Evolutionary conservation across 2,888 invertebrate species (phyloP).

Genomic region (Dorcus parallelipipedus): DNA sequence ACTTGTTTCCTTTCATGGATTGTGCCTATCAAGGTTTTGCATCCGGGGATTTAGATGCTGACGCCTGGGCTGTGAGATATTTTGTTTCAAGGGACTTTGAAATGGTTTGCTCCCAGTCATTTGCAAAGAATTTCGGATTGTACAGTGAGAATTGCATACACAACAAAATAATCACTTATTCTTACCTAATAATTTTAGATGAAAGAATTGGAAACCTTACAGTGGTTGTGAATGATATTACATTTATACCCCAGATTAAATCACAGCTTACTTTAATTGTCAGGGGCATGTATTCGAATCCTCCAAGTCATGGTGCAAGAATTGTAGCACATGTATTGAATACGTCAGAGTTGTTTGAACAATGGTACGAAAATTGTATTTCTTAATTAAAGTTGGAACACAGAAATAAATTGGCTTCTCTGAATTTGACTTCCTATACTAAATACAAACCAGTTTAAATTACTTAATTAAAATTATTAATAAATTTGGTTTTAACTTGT

Average conservation of each 20-base stretch:
- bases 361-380: background rate
- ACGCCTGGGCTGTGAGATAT: constrained; percentile 89
- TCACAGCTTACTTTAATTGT: constrained; percentile 88
- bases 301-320: constrained; percentile 92
- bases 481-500: background rate
- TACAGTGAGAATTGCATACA: constrained; percentile 61
- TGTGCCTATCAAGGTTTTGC: constrained; percentile 97
- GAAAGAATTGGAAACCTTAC: constrained; percentile 15
- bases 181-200: no score
- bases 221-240: constrained; percentile 10
- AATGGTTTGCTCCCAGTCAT: constrained; percentile 90
- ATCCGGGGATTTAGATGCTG: constrained; percentile 87
- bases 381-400: no score
- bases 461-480: no score
- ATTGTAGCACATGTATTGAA: constrained; percentile 83
- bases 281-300: constrained; percentile 94
- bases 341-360: constrained; percentile 53
- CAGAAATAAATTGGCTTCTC: no score
- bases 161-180: no score
- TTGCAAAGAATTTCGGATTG: constrained; percentile 99
- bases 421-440: no score
- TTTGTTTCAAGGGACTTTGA: constrained; percentile 89
- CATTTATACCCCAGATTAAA: constrained; percentile 60
- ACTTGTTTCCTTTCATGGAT: constrained; percentile 90
- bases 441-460: no score